phyloP scores from a whole-genome alignment of 2,888 invertebrate genomes.

The Drosophila siamana region DNA sequence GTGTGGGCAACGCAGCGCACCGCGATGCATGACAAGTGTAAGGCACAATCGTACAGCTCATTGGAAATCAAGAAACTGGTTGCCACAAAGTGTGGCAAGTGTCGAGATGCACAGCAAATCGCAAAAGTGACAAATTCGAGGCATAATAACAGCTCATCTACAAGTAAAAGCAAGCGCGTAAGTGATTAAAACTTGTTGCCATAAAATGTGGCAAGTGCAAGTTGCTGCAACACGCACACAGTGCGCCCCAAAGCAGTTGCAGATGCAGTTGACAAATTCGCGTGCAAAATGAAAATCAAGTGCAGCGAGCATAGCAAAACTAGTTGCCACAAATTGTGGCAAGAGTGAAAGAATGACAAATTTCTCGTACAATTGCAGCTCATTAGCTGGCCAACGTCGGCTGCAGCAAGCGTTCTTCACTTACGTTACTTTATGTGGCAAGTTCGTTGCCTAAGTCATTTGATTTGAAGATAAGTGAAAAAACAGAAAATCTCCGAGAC shows the following conservation, averaged over 20 bases:
- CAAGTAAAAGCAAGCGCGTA: not conserved
- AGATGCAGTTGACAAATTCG: too few species aligned
- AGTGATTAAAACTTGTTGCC: conserved; percentile 6
- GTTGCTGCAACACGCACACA: not conserved
- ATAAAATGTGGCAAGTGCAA: conserved; percentile 5
- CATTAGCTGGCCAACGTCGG: conserved; percentile 9
- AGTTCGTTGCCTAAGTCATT: conserved; percentile 59
- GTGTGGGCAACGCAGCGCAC: too few species aligned
- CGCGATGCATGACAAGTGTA: not conserved
- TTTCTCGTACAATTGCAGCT: conserved; percentile 17
- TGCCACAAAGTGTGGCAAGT: conserved; percentile 16
- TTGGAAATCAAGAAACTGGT: not conserved
- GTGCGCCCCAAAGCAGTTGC: too few species aligned
- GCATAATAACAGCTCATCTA: not conserved
- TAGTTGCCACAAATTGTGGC: conserved; percentile 9
- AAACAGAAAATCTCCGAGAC: not conserved
- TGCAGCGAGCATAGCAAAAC: too few species aligned
- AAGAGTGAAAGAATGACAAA: conserved; percentile 18
- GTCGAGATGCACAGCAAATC: not conserved
- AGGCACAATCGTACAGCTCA: not conserved
- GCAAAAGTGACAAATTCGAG: not conserved
- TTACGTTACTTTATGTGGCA: too few species aligned
- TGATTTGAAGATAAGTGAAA: conserved; percentile 15
- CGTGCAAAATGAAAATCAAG: too few species aligned
- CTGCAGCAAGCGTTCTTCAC: conserved; percentile 34